Base-by-base conservation (phyloP, 64 coral and sea anemone genomes). In the Stylophora pistillata region DNA sequence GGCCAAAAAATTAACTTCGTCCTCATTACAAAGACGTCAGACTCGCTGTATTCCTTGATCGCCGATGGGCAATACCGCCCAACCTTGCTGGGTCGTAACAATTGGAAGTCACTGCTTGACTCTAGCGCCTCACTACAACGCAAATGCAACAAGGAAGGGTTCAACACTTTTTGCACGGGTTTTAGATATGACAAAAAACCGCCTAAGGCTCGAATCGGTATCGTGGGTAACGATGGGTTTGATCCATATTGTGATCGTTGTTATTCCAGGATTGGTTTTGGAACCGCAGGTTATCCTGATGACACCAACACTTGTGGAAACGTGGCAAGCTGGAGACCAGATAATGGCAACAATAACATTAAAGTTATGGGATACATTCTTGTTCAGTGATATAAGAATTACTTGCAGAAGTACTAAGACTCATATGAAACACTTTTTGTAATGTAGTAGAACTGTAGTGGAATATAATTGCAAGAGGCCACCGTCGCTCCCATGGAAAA, bases 341-440 rank as follows among this genome's bases (percentile, higher is more conserved):
- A 27, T 27, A 68, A 68, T 68, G n/a, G 64, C 5, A 25, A 68
- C 4, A 71, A 21, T 54, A 3, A n/a, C 59, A 25, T 79, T 4
- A 76, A 63, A 79, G 61, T 76, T 4, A 53, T 89, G 47, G 87
- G 87, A 28, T 89, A 79, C 29, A 79, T 89, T 21, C 71, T 89
- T 18, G 87, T 89, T 33, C 76, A 89, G 13, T 87, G n/a, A 68
- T 5, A 68, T 47, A 47, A 47, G 37, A 47, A 47, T 47, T 3
- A 47, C 37, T 7, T 47, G 37, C 7, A 47, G 37, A 47, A 47
- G 37, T 47, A 7, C 37, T 47, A 47, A 4, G 37, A 47, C 37
- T 47, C 37, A 47, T 47, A 47, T 4, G 37, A 47, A 4, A 4
- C 0, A 4, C 7, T 47, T 47, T 47, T 7, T 47, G 37, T 47